phyloP scores from a whole-genome alignment of 1,140 invertebrate species.

The Scaptomyza pallida region DNA sequence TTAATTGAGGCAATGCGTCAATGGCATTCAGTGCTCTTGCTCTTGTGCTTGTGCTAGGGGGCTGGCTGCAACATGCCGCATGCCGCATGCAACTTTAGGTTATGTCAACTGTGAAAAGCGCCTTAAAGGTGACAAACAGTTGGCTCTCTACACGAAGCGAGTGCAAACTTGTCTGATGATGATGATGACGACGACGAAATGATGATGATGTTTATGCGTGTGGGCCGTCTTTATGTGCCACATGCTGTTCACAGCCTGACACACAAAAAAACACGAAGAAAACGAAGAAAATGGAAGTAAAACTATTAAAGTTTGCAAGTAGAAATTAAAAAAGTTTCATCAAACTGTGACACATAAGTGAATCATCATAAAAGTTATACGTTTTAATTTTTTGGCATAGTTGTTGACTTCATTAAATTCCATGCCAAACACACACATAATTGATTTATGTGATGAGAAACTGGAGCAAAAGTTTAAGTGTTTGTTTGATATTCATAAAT shows the following conservation, averaged over 20 bases:
- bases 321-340: slow-evolving; percentile 37
- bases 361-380: slow-evolving; percentile 21
- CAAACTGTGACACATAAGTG: slow-evolving; percentile 13
- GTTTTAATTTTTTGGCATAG: slow-evolving; percentile 2
- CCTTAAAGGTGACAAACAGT: slow-evolving; percentile 48
- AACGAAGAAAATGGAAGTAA: not conserved
- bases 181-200: not conserved
- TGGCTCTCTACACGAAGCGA: not conserved
- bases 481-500: no score
- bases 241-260: not conserved
- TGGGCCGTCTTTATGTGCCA: slow-evolving; percentile 27
- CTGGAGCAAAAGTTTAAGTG: not conserved
- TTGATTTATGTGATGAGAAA: not conserved
- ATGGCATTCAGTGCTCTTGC: slow-evolving; percentile 52
- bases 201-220: not conserved
- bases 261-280: not conserved
- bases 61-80: not conserved
- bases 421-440: not conserved
- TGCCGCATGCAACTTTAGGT: slow-evolving; percentile 40
- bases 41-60: not conserved
- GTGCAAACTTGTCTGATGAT: not conserved
- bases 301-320: slow-evolving; percentile 34
- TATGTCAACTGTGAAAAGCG: slow-evolving; percentile 74
- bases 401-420: slow-evolving; percentile 3
- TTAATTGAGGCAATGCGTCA: slow-evolving; percentile 79